Conservation (phyloP, 2,888 invertebrate species). For the Drosophila tanythrix region DNA sequence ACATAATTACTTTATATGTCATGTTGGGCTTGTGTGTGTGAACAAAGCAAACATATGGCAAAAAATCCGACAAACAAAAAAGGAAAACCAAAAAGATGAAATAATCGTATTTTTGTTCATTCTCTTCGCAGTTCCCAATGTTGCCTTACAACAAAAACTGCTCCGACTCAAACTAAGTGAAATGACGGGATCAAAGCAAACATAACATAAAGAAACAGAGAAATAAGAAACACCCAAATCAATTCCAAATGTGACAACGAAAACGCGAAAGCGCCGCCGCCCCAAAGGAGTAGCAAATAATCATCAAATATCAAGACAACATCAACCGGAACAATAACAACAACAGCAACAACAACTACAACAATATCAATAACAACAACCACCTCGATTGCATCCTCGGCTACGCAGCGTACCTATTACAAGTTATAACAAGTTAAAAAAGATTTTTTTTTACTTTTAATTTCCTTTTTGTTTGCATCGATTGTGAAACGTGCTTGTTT, state of each 20-base stretch:
- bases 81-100: slow-evolving; percentile 10
- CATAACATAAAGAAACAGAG: slow-evolving; percentile 9
- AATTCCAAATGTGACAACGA: slow-evolving; percentile 72
- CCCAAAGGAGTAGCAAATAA: slow-evolving; percentile 42
- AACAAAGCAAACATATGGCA: slow-evolving; percentile 69
- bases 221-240: slow-evolving; percentile 19
- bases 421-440: slow-evolving; percentile 4
- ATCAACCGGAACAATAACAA: background rate
- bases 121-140: slow-evolving; percentile 55
- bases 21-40: slow-evolving; percentile 26
- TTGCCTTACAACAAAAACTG: slow-evolving; percentile 26
- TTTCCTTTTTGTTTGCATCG: slow-evolving; percentile 61
- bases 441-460: slow-evolving; percentile 14
- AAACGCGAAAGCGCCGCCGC: slow-evolving; percentile 55
- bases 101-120: slow-evolving; percentile 46
- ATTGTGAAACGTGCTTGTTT: slow-evolving; percentile 59
- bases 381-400: slow-evolving; percentile 2
- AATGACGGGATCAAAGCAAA: slow-evolving; percentile 30
- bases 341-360: background rate
- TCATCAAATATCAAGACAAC: slow-evolving; percentile 28
- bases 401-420: slow-evolving; percentile 31
- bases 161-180: slow-evolving; percentile 15
- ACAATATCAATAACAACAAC: slow-evolving; percentile 4
- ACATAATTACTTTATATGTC: background rate
- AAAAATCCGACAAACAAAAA: slow-evolving; percentile 1